Percentiles rank a stretch among this genome's conserved stretches.
Evolutionary conservation across 2,888 invertebrate genomes (phyloP).

Genomic region (Timema podura): DNA sequence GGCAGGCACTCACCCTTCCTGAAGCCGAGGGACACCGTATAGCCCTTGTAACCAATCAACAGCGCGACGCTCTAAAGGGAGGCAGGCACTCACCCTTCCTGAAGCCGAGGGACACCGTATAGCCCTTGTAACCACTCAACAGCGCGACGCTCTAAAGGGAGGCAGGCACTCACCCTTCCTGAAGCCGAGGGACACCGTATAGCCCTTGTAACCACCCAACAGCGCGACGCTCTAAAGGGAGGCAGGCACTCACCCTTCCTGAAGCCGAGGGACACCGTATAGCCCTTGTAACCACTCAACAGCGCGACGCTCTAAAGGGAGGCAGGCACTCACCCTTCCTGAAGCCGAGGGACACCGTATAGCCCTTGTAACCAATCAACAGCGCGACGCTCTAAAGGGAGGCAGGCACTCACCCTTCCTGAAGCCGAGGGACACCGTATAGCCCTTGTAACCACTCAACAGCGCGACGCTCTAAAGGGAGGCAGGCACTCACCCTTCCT

Average conservation of each 20-base stretch:
- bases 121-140: no score
- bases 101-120: conserved; percentile 67
- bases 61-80: not conserved
- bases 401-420: conserved; percentile 58
- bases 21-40: conserved; percentile 67
- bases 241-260: conserved; percentile 58
- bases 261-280: conserved; percentile 67
- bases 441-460: no score
- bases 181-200: conserved; percentile 67
- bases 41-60: no score
- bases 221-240: not conserved
- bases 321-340: conserved; percentile 58
- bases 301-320: not conserved
- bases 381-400: not conserved
- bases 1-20: conserved; percentile 58
- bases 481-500: conserved; percentile 58
- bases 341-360: conserved; percentile 67
- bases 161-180: conserved; percentile 58
- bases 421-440: conserved; percentile 67
- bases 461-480: not conserved
- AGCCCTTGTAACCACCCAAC: no score
- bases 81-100: conserved; percentile 58
- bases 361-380: no score
- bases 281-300: no score
- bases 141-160: not conserved